Evolutionary conservation across 2,888 invertebrate genomes (phyloP).

Genomic region (Callinectes sapidus): DNA sequence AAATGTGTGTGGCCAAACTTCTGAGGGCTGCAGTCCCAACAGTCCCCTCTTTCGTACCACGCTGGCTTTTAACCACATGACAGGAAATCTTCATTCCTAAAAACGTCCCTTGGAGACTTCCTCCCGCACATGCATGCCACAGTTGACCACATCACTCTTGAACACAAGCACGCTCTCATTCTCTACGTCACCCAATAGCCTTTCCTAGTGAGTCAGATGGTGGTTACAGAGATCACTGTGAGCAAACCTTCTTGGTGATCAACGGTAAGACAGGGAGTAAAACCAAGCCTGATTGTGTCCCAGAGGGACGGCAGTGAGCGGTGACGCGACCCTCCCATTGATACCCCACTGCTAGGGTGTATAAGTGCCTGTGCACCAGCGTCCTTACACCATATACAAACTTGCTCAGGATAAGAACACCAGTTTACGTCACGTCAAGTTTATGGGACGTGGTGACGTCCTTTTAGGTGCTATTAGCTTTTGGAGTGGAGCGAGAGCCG

Average conservation of each 20-base stretch:
- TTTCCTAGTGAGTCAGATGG: background rate
- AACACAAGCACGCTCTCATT: constrained; percentile 7
- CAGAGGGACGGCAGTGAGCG: background rate
- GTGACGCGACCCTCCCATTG: background rate
- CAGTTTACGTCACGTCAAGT: background rate
- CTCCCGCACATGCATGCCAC: background rate
- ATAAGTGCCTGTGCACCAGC: background rate
- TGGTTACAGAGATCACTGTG: background rate
- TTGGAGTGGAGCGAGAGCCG: background rate
- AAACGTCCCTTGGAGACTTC: background rate
- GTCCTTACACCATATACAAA: background rate
- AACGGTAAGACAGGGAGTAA: background rate
- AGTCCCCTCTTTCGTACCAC: too few species aligned
- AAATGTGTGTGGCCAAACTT: too few species aligned
- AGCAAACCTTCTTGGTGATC: background rate
- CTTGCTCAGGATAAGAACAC: background rate
- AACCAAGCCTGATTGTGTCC: background rate
- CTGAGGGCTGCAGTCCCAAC: too few species aligned
- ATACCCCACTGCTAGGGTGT: background rate
- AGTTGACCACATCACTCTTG: background rate
- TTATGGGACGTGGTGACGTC: background rate
- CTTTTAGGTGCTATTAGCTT: background rate
- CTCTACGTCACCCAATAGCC: background rate
- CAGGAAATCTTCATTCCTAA: background rate
- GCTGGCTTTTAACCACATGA: background rate